Conservation (phyloP, 2,113 vertebrate species). For the Balaenoptera acutorostrata region DNA sequence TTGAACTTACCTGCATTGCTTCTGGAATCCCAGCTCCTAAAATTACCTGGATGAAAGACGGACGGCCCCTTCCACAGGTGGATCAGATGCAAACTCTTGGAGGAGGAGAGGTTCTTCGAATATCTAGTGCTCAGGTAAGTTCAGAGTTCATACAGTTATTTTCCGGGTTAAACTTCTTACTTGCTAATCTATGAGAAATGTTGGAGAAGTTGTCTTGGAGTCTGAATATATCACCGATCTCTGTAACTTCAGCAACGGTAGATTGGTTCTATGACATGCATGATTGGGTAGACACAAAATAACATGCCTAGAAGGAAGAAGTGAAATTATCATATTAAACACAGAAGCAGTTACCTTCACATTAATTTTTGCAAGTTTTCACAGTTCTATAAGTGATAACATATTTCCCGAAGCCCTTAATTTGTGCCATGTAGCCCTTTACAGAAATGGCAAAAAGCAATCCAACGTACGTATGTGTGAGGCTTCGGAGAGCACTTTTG, state of each 20-base stretch:
- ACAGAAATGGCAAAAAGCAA: not conserved
- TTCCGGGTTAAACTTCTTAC: not conserved
- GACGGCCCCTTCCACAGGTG: constrained; percentile 86
- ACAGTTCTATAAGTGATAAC: not conserved
- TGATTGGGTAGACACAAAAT: not conserved
- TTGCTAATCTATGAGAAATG: not conserved
- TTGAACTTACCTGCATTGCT: constrained; percentile 90
- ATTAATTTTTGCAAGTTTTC: not conserved
- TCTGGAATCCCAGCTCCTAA: constrained; percentile 90
- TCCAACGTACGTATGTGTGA: not conserved
- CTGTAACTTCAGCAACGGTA: not conserved
- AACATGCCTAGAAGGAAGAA: not conserved
- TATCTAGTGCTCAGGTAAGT: constrained; percentile 89
- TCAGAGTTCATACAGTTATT: not conserved
- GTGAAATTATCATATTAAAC: not conserved
- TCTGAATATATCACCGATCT: not conserved
- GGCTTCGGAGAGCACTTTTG: not conserved
- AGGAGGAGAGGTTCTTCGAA: constrained; percentile 85
- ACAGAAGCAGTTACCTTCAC: not conserved
- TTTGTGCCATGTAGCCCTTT: not conserved
- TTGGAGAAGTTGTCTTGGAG: not conserved
- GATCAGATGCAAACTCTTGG: constrained; percentile 82
- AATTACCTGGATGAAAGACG: constrained; percentile 96
- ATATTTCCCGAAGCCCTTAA: not conserved
- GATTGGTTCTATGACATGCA: not conserved